Conservation (phyloP, 2,113 vertebrate species). For the Rhabdomys dilectus region DNA sequence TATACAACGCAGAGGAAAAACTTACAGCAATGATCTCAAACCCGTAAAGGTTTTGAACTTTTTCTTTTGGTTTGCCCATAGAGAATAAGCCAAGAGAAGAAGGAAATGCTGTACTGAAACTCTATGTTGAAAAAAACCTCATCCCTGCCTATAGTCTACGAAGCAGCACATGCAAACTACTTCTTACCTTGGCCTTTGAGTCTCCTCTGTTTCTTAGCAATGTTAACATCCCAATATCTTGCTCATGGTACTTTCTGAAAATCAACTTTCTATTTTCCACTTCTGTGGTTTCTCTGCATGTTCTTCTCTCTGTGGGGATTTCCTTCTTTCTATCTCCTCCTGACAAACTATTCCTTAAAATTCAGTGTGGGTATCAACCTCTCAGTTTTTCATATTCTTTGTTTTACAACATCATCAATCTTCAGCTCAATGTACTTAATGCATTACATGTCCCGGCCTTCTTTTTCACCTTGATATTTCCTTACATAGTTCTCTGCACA, state of each 20-base stretch:
- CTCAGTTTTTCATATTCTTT: neutral
- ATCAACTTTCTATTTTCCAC: neutral
- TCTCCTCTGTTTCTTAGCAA: neutral
- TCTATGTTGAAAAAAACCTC: neutral
- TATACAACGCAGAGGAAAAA: neutral
- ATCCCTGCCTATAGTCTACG: neutral
- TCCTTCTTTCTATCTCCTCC: neutral
- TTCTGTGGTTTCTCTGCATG: neutral
- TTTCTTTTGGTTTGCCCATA: neutral
- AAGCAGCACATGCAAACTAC: neutral
- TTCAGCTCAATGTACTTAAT: neutral
- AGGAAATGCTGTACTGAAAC: neutral
- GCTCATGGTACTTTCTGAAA: neutral
- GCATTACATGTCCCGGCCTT: neutral
- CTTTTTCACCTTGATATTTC: conserved; percentile 11
- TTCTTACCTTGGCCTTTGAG: neutral
- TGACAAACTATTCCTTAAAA: conserved; percentile 3
- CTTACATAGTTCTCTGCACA: neutral
- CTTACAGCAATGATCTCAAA: neutral
- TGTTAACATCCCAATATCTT: neutral
- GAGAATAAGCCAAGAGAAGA: neutral
- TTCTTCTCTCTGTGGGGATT: neutral
- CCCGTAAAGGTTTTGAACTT: neutral
- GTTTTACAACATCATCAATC: neutral
- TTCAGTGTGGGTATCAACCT: neutral